These are phyloP conservation scores for Pterocles orientalis DNA, from an alignment of 2,113 vertebrate genomes.

Conservation along the genomic window DNA sequence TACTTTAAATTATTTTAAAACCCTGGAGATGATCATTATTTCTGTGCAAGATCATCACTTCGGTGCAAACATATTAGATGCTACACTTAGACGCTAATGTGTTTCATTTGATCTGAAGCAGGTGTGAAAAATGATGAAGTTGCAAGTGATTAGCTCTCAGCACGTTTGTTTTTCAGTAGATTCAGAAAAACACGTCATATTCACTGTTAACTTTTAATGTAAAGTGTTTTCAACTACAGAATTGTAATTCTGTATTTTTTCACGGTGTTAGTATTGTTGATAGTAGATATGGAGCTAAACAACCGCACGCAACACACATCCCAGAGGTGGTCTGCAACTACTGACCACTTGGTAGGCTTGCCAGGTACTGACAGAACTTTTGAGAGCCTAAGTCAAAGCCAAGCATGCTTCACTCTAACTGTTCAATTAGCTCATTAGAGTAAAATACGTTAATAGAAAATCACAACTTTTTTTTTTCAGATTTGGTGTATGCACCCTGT, in stretches of 20 bases:
- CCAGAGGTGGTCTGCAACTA: background rate
- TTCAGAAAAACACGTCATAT: background rate
- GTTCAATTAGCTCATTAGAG: background rate
- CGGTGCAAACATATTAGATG: accelerated
- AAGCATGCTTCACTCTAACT: background rate
- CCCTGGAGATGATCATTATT: background rate
- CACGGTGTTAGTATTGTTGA: accelerated
- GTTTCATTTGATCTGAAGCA: background rate
- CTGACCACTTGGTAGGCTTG: background rate
- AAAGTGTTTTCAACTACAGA: background rate
- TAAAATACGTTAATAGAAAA: background rate
- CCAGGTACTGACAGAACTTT: background rate
- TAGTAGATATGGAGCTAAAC: background rate
- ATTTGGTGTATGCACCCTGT: background rate
- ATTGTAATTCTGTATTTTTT: background rate
- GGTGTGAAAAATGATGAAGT: background rate
- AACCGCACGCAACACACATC: background rate
- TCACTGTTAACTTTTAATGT: background rate
- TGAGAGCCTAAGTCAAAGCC: background rate
- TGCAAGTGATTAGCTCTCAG: background rate
- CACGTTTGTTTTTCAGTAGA: background rate
- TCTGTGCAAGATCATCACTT: background rate
- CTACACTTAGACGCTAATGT: background rate
- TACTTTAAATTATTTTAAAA: background rate
- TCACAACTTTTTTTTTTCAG: background rate